phyloP scores from a whole-genome alignment of 2,888 invertebrate species.

The Pasiphila rectangulata region DNA sequence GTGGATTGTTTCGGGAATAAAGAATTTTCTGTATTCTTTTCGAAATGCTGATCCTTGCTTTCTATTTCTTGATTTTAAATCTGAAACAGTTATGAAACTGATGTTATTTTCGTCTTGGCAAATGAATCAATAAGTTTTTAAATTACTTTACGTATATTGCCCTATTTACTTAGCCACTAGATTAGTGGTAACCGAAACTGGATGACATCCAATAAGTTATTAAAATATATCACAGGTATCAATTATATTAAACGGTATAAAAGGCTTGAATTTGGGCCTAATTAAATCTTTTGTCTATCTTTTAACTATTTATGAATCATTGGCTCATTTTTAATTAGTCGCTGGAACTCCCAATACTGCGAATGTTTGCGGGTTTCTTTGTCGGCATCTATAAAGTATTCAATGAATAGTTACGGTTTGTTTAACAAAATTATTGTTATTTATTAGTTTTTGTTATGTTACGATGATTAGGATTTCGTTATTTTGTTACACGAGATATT shows the following conservation, averaged over 20 bases:
- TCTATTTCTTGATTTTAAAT: not conserved
- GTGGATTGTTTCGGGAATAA: constrained; percentile 17
- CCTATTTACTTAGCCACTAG: too few relatives aligned
- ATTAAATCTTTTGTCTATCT: constrained; percentile 16
- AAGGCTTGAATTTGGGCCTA: constrained; percentile 4
- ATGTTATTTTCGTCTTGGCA: too few relatives aligned
- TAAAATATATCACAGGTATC: too few relatives aligned
- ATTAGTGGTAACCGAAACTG: too few relatives aligned
- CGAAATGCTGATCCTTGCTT: constrained; percentile 3
- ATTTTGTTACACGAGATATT: constrained; percentile 33
- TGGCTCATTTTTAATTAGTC: constrained; percentile 28
- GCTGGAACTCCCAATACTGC: constrained; percentile 29
- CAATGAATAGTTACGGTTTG: constrained; percentile 56
- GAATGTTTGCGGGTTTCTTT: constrained; percentile 37
- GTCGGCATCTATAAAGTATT: constrained; percentile 62
- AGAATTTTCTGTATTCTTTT: constrained; percentile 9
- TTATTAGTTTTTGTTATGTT: constrained; percentile 52
- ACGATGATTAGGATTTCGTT: constrained; percentile 41
- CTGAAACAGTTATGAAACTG: not conserved
- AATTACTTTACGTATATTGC: too few relatives aligned
- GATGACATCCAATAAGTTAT: too few relatives aligned
- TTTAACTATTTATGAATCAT: constrained; percentile 15
- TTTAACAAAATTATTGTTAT: constrained; percentile 72
- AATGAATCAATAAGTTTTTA: too few relatives aligned
- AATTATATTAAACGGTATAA: too few relatives aligned